These are phyloP conservation scores for Psophia crepitans DNA, from an alignment of 2,113 vertebrate species.

Conservation along the genomic window DNA sequence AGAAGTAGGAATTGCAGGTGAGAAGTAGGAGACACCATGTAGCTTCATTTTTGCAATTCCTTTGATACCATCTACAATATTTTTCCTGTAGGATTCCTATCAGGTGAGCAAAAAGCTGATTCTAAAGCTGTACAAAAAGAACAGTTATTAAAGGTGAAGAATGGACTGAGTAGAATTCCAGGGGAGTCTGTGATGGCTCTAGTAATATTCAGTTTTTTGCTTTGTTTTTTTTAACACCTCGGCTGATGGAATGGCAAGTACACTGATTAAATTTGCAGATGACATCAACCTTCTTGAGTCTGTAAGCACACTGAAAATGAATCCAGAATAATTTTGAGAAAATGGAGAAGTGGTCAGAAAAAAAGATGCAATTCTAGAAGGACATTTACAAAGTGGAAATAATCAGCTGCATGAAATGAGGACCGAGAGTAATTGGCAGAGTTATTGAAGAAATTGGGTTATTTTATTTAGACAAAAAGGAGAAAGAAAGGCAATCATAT, in stretches of 20 bases:
- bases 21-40: background rate
- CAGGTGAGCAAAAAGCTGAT: background rate
- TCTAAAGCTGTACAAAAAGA: background rate
- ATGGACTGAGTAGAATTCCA: background rate
- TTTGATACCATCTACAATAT: background rate
- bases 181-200: background rate
- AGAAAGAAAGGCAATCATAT: background rate
- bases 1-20: background rate
- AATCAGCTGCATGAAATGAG: background rate
- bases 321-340: background rate
- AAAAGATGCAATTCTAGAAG: background rate
- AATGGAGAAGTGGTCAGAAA: background rate
- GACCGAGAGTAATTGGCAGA: background rate
- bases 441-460: background rate
- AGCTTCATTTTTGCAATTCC: background rate
- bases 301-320: background rate
- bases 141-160: background rate
- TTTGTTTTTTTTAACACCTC: conserved; percentile 8
- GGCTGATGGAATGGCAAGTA: background rate
- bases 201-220: background rate
- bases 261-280: conserved; percentile 7
- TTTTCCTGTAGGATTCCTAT: background rate
- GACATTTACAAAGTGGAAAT: background rate
- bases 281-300: background rate
- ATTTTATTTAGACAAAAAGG: background rate